Percentiles rank a stretch among this genome's conserved stretches.
Evolutionary conservation across 2,888 invertebrate genomes (phyloP).

Genomic region (Mythimna albipuncta): DNA sequence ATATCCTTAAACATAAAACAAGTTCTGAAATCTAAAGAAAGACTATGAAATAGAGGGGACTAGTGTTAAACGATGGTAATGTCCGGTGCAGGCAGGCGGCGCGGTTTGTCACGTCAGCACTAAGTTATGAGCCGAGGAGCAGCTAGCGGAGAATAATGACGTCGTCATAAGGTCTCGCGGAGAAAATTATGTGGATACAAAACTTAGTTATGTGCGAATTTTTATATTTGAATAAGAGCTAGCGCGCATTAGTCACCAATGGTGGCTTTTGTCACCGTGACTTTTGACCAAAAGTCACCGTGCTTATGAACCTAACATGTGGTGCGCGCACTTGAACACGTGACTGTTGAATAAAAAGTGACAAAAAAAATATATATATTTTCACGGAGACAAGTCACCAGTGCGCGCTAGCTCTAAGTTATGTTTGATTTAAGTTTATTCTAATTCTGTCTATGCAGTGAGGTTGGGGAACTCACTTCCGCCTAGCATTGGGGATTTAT

Average conservation of each 20-base stretch:
- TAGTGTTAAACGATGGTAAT: slow-evolving; percentile 62
- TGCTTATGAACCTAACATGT: too few relatives aligned
- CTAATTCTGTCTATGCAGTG: too few relatives aligned
- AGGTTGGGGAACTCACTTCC: too few relatives aligned
- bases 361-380: too few relatives aligned
- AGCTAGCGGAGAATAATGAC: slow-evolving; percentile 58
- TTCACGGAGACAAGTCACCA: too few relatives aligned
- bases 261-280: too few relatives aligned
- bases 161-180: slow-evolving; percentile 43
- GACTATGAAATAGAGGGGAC: slow-evolving; percentile 46
- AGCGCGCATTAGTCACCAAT: too few relatives aligned
- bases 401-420: background rate
- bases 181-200: slow-evolving; percentile 36
- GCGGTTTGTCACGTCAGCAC: slow-evolving; percentile 62
- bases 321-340: too few relatives aligned
- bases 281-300: too few relatives aligned
- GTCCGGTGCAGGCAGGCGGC: slow-evolving; percentile 56
- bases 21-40: slow-evolving; percentile 29
- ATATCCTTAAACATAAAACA: background rate
- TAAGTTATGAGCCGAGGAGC: slow-evolving; percentile 63
- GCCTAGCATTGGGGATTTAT: too few relatives aligned
- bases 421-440: background rate
- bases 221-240: background rate
- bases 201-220: slow-evolving; percentile 5
- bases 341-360: too few relatives aligned